Percentiles rank a stretch among this genome's conserved stretches.
Evolutionary conservation across 2,888 invertebrate species (phyloP).

Genomic region (Platycheirus rosarum): DNA sequence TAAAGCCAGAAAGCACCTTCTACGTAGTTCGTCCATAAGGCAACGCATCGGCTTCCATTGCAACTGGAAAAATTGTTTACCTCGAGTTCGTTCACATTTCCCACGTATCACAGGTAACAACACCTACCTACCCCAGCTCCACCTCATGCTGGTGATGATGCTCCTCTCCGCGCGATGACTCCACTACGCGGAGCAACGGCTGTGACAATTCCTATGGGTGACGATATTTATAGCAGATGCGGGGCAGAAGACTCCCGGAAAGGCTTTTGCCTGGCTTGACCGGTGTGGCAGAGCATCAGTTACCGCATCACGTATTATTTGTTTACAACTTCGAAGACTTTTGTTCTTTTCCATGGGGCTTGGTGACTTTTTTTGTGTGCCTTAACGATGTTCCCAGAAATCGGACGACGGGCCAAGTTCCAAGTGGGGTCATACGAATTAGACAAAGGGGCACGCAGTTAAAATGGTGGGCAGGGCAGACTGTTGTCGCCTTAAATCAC

Average conservation of each 20-base stretch:
- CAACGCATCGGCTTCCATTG: slow-evolving; percentile 52
- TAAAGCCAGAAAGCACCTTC: not conserved
- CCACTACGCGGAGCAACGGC: slow-evolving; percentile 10
- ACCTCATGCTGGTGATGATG: slow-evolving; percentile 31
- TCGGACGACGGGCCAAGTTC: slow-evolving; percentile 19
- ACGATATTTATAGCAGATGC: not conserved
- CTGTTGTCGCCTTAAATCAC: slow-evolving; percentile 45
- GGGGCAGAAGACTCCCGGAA: not conserved
- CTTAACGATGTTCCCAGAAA: not conserved
- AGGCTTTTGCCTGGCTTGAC: slow-evolving; percentile 33
- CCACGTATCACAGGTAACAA: slow-evolving; percentile 52
- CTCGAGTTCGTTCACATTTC: slow-evolving; percentile 73
- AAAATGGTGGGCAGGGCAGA: slow-evolving; percentile 19
- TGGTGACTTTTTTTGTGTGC: not conserved
- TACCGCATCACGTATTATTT: slow-evolving; percentile 48
- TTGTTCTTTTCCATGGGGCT: slow-evolving; percentile 16
- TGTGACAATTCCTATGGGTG: slow-evolving; percentile 21
- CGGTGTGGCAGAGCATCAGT: slow-evolving; percentile 28
- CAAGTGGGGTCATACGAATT: slow-evolving; percentile 46
- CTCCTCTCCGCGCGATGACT: slow-evolving; percentile 23
- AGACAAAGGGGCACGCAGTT: slow-evolving; percentile 1
- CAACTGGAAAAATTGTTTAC: slow-evolving; percentile 71
- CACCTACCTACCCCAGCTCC: slow-evolving; percentile 26
- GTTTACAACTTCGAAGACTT: slow-evolving; percentile 55
- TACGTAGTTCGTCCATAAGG: slow-evolving; percentile 14